phyloP scores from a whole-genome alignment of 37 sponge, comb jelly and placozoan genomes.

The Axinella damicornis region DNA sequence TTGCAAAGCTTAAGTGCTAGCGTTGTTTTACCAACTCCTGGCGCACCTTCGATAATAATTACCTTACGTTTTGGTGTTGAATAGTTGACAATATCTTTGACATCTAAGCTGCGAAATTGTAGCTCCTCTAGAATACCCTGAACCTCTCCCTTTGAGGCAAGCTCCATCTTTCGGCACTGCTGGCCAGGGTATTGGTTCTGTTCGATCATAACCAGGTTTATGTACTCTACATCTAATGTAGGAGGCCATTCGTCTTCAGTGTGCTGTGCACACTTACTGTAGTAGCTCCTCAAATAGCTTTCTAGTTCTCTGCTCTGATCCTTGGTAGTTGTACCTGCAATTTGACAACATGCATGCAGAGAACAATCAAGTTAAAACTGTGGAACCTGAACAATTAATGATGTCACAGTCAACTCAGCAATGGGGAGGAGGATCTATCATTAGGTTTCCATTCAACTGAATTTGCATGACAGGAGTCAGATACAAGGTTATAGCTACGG shows the following conservation, averaged over 20 bases:
- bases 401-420: too few species aligned
- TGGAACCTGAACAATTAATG: too few species aligned
- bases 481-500: too few species aligned
- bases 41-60: slow-evolving; percentile 34
- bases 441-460: too few species aligned
- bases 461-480: too few species aligned
- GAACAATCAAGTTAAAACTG: too few species aligned
- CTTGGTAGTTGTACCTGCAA: too few species aligned
- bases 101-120: neutral
- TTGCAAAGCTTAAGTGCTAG: slow-evolving; percentile 21
- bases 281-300: slow-evolving; percentile 5
- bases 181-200: neutral
- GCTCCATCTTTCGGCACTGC: neutral
- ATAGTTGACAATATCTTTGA: slow-evolving; percentile 18
- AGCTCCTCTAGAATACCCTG: neutral
- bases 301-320: neutral
- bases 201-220: slow-evolving; percentile 7
- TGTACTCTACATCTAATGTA: slow-evolving; percentile 26
- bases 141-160: slow-evolving; percentile 11
- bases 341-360: too few species aligned
- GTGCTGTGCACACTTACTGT: neutral
- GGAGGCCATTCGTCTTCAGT: slow-evolving; percentile 13
- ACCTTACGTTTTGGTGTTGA: neutral
- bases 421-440: too few species aligned
- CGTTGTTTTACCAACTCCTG: slow-evolving; percentile 45